A percentile compares a stretch with the other conserved stretches of the same genome.
These are phyloP conservation scores for Tricholauxania praeusta DNA, from an alignment of 2,888 invertebrate species.

Conservation along the genomic window DNA sequence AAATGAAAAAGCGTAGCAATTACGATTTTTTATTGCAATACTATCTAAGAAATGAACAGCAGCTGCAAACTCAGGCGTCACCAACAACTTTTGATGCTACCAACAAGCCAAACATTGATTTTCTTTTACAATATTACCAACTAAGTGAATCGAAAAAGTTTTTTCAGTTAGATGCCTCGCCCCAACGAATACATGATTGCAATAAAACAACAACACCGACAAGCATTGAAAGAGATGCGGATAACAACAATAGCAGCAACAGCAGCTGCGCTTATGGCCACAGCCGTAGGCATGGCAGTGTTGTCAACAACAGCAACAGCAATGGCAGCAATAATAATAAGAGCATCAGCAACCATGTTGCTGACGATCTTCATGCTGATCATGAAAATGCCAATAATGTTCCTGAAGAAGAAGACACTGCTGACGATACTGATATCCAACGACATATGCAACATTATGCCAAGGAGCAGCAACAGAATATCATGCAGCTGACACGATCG, in stretches of 20 bases:
- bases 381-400: neutral
- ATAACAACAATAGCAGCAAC: slow-evolving; percentile 37
- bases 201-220: slow-evolving; percentile 35
- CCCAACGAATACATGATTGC: slow-evolving; percentile 63
- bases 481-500: slow-evolving; percentile 1
- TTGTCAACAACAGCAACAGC: slow-evolving; percentile 34
- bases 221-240: slow-evolving; percentile 33
- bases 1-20: slow-evolving; percentile 63
- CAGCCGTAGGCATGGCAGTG: slow-evolving; percentile 50
- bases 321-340: slow-evolving; percentile 39
- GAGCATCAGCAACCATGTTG: slow-evolving; percentile 39
- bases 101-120: slow-evolving; percentile 64
- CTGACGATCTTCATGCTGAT: neutral
- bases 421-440: neutral
- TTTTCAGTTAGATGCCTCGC: slow-evolving; percentile 69
- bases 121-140: slow-evolving; percentile 66
- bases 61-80: slow-evolving; percentile 45
- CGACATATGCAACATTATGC: neutral
- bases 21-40: slow-evolving; percentile 67
- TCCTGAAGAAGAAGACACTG: neutral
- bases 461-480: neutral
- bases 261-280: slow-evolving; percentile 35
- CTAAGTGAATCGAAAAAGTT: slow-evolving; percentile 68
- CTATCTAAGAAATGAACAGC: slow-evolving; percentile 61
- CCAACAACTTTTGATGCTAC: slow-evolving; percentile 47